These are phyloP conservation scores for Felis catus DNA, from an alignment of 2,113 vertebrate genomes.

Conservation along the genomic window F.catus_Fca126_mat1.0 CM031415.1:11938501-11939000, in stretches of 20 bases:
- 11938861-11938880: background rate
- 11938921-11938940: slow-evolving; percentile 36
- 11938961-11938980: background rate
- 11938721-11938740: background rate
- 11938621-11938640: background rate
- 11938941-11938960: background rate
- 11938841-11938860: background rate
- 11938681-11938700: background rate
- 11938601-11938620: too few species aligned
- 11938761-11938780: background rate
- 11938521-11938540: too few species aligned
- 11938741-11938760: background rate
- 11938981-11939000: background rate
- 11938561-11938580: too few species aligned
- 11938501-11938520: too few species aligned
- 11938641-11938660: background rate
- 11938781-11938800: background rate
- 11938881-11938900: background rate
- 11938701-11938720: background rate
- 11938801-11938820: background rate
- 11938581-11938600: too few species aligned
- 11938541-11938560: too few species aligned
- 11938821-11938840: background rate
- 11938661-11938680: background rate
- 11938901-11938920: background rate